These are phyloP conservation scores for Zonotrichia albicollis DNA, from an alignment of 2,797 vertebrate genomes.

Conservation along the genomic window DNA sequence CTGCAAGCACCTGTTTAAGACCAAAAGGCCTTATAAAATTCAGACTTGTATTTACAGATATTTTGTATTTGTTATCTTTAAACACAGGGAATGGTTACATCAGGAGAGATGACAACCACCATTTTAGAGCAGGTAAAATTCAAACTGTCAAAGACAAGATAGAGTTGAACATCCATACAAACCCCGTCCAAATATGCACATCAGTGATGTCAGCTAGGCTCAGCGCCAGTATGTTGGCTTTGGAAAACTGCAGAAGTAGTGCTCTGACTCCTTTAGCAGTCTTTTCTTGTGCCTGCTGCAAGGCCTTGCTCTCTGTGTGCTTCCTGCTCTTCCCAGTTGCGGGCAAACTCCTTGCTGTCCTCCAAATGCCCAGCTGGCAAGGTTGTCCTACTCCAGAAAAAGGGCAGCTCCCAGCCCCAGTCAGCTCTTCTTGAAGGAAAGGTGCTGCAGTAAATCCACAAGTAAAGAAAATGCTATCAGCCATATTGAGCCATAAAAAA, in stretches of 20 bases:
- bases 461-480: neutral
- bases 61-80: neutral
- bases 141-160: neutral
- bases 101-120: neutral
- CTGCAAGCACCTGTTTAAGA: neutral
- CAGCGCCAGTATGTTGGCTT: neutral
- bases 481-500: neutral
- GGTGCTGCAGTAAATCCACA: neutral
- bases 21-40: neutral
- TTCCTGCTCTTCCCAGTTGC: neutral
- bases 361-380: neutral
- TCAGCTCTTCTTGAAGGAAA: neutral
- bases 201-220: neutral
- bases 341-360: neutral
- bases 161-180: neutral
- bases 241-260: neutral
- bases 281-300: neutral
- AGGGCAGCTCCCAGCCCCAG: accelerated
- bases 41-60: neutral
- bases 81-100: neutral
- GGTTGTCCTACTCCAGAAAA: neutral
- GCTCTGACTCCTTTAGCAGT: neutral
- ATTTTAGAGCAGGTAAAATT: neutral
- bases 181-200: accelerated
- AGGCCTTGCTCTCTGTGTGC: neutral